Percentiles rank a stretch among this genome's conserved stretches.
Conservation (phyloP, 2,797 vertebrate species). For the Margarornis squamiger region DNA sequence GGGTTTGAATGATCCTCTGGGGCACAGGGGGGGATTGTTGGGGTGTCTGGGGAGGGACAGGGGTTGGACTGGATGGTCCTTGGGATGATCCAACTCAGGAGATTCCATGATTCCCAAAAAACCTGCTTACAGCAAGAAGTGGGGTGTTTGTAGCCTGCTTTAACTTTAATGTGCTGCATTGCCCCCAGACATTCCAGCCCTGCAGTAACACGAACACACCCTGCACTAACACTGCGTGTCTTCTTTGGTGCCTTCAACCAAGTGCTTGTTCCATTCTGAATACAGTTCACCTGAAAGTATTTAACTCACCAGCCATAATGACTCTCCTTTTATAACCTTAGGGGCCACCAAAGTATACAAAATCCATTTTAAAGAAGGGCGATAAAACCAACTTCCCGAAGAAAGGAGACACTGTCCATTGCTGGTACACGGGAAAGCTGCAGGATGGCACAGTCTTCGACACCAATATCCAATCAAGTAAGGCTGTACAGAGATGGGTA, state of each 20-base stretch:
- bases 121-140: no score
- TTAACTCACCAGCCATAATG: neutral
- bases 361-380: conserved; percentile 91
- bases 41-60: neutral
- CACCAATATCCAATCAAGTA: conserved; percentile 89
- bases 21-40: neutral
- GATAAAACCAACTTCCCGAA: conserved; percentile 95
- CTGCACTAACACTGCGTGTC: accelerated
- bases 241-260: accelerated
- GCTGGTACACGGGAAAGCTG: conserved; percentile 93
- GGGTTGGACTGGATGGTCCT: accelerated
- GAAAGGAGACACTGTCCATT: conserved; percentile 93
- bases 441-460: conserved; percentile 97
- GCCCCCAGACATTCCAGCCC: neutral
- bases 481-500: neutral
- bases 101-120: neutral
- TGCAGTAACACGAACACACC: accelerated
- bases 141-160: accelerated
- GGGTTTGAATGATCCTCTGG: accelerated
- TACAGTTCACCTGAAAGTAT: accelerated
- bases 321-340: conserved; percentile 34
- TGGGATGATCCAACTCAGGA: neutral
- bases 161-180: neutral
- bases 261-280: accelerated
- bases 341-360: conserved; percentile 92